Evolutionary conservation across 2,113 vertebrate genomes (phyloP).

Genomic region (Gopherus flavomarginatus): DNA sequence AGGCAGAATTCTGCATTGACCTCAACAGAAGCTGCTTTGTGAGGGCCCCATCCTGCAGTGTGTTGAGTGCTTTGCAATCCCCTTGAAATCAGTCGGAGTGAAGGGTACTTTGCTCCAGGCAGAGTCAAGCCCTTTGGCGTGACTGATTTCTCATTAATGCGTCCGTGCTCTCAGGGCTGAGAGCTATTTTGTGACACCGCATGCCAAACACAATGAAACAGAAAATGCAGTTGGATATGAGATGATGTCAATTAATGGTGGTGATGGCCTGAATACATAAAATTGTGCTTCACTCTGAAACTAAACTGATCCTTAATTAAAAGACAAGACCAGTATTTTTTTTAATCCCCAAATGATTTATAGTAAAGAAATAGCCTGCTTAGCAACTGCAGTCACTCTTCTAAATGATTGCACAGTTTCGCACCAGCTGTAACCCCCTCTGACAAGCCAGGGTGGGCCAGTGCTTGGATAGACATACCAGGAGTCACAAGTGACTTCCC

Average conservation of each 20-base stretch:
- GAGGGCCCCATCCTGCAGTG: background rate
- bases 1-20: background rate
- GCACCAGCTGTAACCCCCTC: background rate
- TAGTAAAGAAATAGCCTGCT: background rate
- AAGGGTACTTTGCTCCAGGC: background rate
- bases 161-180: background rate
- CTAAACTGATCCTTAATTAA: conserved; percentile 62
- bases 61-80: background rate
- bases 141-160: background rate
- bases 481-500: background rate
- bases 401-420: background rate
- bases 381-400: background rate
- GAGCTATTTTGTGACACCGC: background rate
- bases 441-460: background rate
- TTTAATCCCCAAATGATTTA: conserved; percentile 33
- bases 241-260: conserved; percentile 28
- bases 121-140: background rate
- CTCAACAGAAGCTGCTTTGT: background rate
- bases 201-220: background rate
- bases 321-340: conserved; percentile 48
- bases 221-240: background rate
- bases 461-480: background rate
- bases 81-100: background rate
- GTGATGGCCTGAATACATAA: conserved; percentile 38
- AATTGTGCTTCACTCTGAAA: conserved; percentile 49